Base-by-base conservation (phyloP, 2,888 invertebrate species). In the Caenorhabditis drosophilae region DNA sequence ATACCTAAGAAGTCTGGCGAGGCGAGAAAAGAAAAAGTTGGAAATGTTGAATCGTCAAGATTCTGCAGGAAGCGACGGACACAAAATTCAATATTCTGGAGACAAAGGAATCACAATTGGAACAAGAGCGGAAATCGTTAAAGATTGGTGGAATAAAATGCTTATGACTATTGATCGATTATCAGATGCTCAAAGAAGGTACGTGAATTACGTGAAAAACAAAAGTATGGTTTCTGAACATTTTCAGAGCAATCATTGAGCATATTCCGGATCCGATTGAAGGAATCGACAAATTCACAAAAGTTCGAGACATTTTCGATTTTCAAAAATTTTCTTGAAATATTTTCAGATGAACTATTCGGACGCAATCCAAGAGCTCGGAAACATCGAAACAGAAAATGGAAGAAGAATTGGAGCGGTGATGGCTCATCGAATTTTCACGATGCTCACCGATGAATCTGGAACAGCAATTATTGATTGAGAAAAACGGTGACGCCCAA, bases 131-230 rank as follows among this genome's bases (percentile, higher is more conserved):
- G 69, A 63, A 40, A 48, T 72, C 9, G 67, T 69, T 1, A 11
- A 38, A 3, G 72, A 72, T 40, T 72, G 72, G 72, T 72, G 69
- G 69, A 57, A 51, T 25, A 72, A 72, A 45, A 72, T 72, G 72
- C 51, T 72, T 16, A 27, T 47, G 1, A 62, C 67, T 15, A 38
- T 72, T 35, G 62, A 56, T 25, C 45, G 72, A 31, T 22, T 69
- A 2, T 56, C 63, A 18, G 53, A 63, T 60, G 52, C 63, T 11
- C 69, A 69, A 41, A 25, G 69, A 22, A 42, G 46, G 46, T 46
- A 7, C 9, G 12, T 9, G 31, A 31, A 31, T 6, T n/a, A 9
- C 11, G 20, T 44, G 6, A 9, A 6, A 9, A 23, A 7, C 9
- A 6, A 4, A 12, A 31, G 12, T 12, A 9, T 12, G 12, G 12